A percentile compares a stretch with the other conserved stretches of the same genome.
Conservation (phyloP, 23 tunicate genomes). For the Aplidium turbinatum region DNA sequence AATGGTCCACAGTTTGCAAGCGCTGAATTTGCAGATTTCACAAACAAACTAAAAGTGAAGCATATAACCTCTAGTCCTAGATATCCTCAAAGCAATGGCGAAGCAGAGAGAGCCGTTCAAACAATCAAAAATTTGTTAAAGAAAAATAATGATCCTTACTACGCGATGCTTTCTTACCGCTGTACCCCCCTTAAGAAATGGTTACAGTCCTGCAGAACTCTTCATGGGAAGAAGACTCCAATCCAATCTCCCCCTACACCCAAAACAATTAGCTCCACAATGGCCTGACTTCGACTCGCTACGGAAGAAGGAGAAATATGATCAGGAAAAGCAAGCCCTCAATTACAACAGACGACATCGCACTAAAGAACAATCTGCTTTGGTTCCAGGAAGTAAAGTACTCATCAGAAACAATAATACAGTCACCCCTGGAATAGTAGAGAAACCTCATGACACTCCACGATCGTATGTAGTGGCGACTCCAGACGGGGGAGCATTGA, state of each 20-base stretch:
- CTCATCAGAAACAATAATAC: too few relatives aligned
- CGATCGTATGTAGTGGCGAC: too few relatives aligned
- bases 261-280: not conserved
- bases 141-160: conserved; percentile 40
- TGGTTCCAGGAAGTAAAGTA: too few relatives aligned
- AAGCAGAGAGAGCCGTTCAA: conserved; percentile 46
- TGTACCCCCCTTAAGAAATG: conserved; percentile 8
- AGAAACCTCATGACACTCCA: too few relatives aligned
- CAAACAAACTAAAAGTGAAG: not conserved
- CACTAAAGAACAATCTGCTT: too few relatives aligned
- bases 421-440: too few relatives aligned
- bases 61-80: conserved; percentile 31
- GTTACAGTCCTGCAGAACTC: conserved; percentile 27
- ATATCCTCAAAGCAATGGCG: conserved; percentile 38
- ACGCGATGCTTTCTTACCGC: conserved; percentile 24
- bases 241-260: conserved; percentile 1
- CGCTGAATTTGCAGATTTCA: not conserved
- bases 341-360: too few relatives aligned
- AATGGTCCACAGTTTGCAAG: conserved; percentile 29
- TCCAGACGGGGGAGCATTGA: too few relatives aligned
- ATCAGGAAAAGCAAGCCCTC: too few relatives aligned
- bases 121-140: conserved; percentile 38
- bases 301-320: too few relatives aligned
- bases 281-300: too few relatives aligned
- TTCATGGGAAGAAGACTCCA: conserved; percentile 16